These are phyloP conservation scores for Pollenia griseotomentosa DNA, from an alignment of 2,888 invertebrate species.

Conservation along the genomic window DNA sequence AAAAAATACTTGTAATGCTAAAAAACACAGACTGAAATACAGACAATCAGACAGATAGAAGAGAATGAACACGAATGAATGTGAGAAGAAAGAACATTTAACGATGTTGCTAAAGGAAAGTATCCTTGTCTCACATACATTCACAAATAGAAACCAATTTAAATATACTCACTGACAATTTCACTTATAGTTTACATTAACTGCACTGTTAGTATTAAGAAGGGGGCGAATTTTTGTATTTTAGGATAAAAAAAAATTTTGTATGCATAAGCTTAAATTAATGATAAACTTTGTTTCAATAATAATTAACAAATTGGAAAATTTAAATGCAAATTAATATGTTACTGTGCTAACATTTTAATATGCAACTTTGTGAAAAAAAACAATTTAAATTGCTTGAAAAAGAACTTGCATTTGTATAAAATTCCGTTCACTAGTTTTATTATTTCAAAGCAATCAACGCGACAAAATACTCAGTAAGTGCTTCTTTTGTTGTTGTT, in stretches of 20 bases:
- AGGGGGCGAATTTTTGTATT: too few species aligned
- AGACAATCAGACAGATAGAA: neutral
- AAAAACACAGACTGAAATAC: conserved; percentile 35
- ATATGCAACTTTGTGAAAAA: too few species aligned
- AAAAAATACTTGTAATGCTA: conserved; percentile 44
- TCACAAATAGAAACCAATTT: conserved; percentile 2
- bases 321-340: too few species aligned
- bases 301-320: too few species aligned
- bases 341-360: too few species aligned
- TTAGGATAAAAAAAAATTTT: too few species aligned
- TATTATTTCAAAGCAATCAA: conserved; percentile 15
- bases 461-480: neutral
- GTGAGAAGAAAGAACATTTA: conserved; percentile 3
- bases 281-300: too few species aligned
- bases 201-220: too few species aligned
- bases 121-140: neutral
- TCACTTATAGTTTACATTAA: neutral
- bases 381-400: too few species aligned
- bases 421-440: neutral
- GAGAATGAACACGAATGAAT: neutral
- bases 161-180: neutral
- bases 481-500: neutral
- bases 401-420: too few species aligned
- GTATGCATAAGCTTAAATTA: too few species aligned
- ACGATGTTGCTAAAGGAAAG: neutral